A percentile compares a stretch with the other conserved stretches of the same genome.
These are phyloP conservation scores for Monodelphis domestica DNA, from an alignment of 2,797 vertebrate species.

Conservation along the genomic window DNA sequence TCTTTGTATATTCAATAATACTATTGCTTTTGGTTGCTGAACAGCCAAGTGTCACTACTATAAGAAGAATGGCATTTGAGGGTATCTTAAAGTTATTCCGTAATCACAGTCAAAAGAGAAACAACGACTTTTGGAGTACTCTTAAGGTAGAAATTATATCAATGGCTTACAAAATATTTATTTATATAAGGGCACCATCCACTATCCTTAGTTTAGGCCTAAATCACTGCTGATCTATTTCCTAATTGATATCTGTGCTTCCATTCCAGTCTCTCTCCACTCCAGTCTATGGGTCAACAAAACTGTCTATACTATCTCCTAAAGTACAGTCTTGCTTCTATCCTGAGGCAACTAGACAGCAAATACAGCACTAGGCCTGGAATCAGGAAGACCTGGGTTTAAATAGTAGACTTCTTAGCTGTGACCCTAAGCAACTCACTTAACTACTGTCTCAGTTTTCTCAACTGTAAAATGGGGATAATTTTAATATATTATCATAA, in stretches of 20 bases:
- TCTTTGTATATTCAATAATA: slow-evolving; percentile 33
- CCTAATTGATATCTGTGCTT: neutral
- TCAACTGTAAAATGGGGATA: neutral
- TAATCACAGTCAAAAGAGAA: slow-evolving; percentile 31
- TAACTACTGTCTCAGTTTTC: neutral
- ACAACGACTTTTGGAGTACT: neutral
- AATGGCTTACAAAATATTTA: neutral
- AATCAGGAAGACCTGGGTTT: no score
- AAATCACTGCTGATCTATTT: neutral
- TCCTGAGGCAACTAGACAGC: neutral
- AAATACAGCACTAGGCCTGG: neutral
- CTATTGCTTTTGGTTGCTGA: slow-evolving; percentile 47
- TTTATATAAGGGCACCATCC: neutral
- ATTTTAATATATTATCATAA: no score
- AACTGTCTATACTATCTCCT: neutral
- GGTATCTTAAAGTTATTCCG: slow-evolving; percentile 55
- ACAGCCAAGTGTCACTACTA: slow-evolving; percentile 39
- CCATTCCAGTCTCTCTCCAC: neutral
- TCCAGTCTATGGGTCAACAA: neutral
- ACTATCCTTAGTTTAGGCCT: neutral
- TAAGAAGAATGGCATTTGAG: slow-evolving; percentile 56
- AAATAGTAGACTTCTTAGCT: no score
- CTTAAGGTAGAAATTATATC: neutral
- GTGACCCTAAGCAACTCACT: neutral
- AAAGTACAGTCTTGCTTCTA: neutral